Conservation (phyloP, 2,113 vertebrate species). For the Butorides virescens region DNA sequence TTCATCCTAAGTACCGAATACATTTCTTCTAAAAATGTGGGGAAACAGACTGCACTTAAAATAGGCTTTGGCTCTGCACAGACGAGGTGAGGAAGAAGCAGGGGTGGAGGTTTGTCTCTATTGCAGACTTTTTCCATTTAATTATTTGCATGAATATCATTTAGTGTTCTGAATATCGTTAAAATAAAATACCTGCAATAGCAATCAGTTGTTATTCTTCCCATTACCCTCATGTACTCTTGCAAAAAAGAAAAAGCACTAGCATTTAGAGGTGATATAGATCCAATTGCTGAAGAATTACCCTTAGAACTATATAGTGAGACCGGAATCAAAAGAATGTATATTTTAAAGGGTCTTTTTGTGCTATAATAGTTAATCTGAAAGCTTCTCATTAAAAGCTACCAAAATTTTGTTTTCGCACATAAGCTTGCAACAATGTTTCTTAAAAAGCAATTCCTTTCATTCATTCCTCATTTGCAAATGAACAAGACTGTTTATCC, state of each 20-base stretch:
- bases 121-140: not conserved
- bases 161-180: not conserved
- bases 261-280: not conserved
- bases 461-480: not conserved
- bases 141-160: not conserved
- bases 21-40: not conserved
- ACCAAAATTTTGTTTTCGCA: not conserved
- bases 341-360: not conserved
- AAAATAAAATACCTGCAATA: not conserved
- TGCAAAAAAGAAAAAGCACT: not conserved
- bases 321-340: not conserved
- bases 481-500: not conserved
- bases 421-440: not conserved
- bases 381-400: not conserved
- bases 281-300: not conserved
- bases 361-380: not conserved
- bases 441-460: not conserved
- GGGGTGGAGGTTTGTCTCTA: not conserved
- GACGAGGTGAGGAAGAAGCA: not conserved
- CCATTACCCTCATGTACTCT: not conserved
- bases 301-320: not conserved
- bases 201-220: not conserved
- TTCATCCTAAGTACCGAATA: not conserved
- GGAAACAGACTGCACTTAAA: not conserved
- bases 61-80: not conserved